Evolutionary conservation across 2,113 vertebrate genomes (phyloP).

Genomic region (Clarias batrachus): DNA sequence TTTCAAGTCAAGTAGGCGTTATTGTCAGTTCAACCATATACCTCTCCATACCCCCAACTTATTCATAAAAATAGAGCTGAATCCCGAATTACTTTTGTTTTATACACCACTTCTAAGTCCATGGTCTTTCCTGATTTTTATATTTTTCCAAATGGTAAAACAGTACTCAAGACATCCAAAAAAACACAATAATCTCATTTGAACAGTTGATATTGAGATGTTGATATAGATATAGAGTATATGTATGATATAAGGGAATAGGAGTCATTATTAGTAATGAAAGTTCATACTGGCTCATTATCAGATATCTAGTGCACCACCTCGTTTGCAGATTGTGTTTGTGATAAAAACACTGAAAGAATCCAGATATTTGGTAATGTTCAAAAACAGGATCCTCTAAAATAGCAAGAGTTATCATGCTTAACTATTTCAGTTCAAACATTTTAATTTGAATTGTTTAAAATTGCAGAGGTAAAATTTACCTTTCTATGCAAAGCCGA

Average conservation of each 20-base stretch:
- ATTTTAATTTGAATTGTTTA: background rate
- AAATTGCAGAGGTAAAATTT: background rate
- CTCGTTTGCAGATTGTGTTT: background rate
- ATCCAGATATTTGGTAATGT: background rate
- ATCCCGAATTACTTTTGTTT: too few species aligned
- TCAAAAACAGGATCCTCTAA: background rate
- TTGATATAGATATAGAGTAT: too few species aligned
- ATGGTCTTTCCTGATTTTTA: too few species aligned
- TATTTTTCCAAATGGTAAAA: too few species aligned
- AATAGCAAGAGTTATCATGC: background rate
- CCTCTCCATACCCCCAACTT: too few species aligned
- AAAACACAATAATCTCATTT: too few species aligned
- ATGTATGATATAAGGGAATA: background rate
- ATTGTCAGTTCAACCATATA: too few species aligned
- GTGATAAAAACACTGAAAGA: background rate
- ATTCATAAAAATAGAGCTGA: too few species aligned
- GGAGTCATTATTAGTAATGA: background rate
- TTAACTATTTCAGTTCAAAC: background rate
- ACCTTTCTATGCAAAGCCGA: conserved; percentile 3
- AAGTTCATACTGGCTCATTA: background rate
- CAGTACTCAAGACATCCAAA: too few species aligned
- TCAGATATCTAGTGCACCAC: background rate
- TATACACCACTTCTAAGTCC: too few species aligned
- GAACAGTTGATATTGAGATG: too few species aligned
- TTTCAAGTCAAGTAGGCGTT: too few species aligned